Evolutionary conservation across 1,140 invertebrate genomes (phyloP).

Genomic region (Apis dorsata): DNA sequence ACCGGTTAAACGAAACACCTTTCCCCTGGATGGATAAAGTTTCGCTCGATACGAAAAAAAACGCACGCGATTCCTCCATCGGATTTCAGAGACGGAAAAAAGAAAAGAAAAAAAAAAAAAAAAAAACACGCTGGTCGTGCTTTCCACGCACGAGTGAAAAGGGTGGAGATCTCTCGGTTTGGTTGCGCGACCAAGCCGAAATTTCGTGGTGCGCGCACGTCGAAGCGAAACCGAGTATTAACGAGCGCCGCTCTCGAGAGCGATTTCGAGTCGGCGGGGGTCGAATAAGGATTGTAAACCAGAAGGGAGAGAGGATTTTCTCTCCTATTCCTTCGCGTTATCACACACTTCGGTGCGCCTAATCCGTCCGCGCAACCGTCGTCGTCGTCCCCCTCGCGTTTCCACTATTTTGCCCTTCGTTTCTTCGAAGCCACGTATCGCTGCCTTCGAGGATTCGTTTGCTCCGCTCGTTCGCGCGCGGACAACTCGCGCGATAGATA

Average conservation of each 20-base stretch:
- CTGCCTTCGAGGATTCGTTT: not conserved
- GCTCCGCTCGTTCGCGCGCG: slow-evolving; percentile 15
- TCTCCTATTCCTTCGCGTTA: slow-evolving; percentile 71
- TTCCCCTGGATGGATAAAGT: not conserved
- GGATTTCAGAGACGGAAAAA: not conserved
- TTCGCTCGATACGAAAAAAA: not conserved
- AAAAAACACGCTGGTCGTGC: not conserved
- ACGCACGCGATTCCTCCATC: not conserved
- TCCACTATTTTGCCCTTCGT: slow-evolving; percentile 47
- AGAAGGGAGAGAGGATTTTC: slow-evolving; percentile 48
- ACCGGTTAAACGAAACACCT: not conserved
- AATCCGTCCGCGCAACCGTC: slow-evolving; percentile 63
- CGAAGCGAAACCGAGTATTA: slow-evolving; percentile 64
- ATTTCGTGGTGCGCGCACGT: slow-evolving; percentile 43
- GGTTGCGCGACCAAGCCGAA: slow-evolving; percentile 33
- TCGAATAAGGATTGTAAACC: slow-evolving; percentile 29
- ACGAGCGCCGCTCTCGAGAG: slow-evolving; percentile 66
- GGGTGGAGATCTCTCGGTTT: slow-evolving; percentile 22
- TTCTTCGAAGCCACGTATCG: not conserved
- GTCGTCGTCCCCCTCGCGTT: slow-evolving; percentile 39
- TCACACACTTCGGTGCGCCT: slow-evolving; percentile 66
- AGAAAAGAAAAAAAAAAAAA: not conserved
- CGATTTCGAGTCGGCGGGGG: slow-evolving; percentile 56
- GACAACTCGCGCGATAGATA: slow-evolving; percentile 67
- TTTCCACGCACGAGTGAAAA: slow-evolving; percentile 20